These are phyloP conservation scores for Anniella stebbinsi DNA, from an alignment of 2,797 vertebrate species.

Conservation along the genomic window DNA sequence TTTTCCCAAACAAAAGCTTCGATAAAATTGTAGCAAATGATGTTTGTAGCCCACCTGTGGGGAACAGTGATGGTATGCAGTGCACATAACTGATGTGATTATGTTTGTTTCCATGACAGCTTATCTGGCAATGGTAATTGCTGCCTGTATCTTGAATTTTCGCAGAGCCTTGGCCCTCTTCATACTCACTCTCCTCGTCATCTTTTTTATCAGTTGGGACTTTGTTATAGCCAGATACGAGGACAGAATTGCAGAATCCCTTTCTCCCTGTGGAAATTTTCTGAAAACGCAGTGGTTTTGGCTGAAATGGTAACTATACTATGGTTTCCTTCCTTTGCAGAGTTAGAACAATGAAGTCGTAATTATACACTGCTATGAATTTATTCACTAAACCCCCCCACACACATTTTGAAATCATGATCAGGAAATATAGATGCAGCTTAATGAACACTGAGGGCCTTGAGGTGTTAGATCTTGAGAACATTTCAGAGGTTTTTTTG, in stretches of 20 bases:
- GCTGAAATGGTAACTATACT: constrained; percentile 85
- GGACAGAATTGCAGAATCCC: constrained; percentile 70
- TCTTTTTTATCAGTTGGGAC: constrained; percentile 88
- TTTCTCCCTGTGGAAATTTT: constrained; percentile 71
- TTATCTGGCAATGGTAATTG: constrained; percentile 79
- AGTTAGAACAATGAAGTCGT: background rate
- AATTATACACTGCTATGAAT: background rate
- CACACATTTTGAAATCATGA: background rate
- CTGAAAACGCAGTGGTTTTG: constrained; percentile 80
- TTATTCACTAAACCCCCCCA: background rate
- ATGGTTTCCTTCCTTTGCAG: constrained; percentile 14
- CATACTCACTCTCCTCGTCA: constrained; percentile 77
- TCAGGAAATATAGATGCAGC: background rate
- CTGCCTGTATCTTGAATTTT: constrained; percentile 87
- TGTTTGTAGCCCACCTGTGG: background rate
- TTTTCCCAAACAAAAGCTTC: background rate
- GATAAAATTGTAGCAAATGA: background rate
- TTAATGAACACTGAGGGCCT: background rate
- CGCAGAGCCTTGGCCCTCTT: constrained; percentile 84
- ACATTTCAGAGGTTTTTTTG: background rate
- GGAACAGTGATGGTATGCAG: background rate
- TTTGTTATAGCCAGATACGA: constrained; percentile 82
- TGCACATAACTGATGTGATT: background rate
- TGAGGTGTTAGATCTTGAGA: background rate
- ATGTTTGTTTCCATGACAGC: constrained; percentile 76